Evolutionary conservation across 2,797 vertebrate species (phyloP).

Genomic region (Scyliorhinus canicula): DNA sequence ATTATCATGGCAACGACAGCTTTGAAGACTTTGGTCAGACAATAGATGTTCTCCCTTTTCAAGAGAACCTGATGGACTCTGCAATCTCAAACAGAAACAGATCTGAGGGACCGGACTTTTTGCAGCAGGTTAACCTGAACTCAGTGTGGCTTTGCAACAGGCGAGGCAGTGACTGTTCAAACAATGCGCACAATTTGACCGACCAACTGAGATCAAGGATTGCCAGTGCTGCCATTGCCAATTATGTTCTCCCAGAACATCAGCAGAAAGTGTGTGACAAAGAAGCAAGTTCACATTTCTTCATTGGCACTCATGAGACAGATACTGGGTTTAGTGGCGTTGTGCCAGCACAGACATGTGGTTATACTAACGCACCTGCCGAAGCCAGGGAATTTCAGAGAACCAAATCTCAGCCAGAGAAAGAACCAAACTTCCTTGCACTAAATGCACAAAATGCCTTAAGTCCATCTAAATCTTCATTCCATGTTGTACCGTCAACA

Average conservation of each 20-base stretch:
- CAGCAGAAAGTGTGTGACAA: slow-evolving; percentile 44
- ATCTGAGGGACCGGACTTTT: background rate
- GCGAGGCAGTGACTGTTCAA: slow-evolving; percentile 1
- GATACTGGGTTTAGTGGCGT: slow-evolving; percentile 46
- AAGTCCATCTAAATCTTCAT: background rate
- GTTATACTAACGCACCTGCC: slow-evolving; percentile 33
- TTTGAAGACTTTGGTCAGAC: background rate
- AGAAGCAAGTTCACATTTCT: slow-evolving; percentile 46
- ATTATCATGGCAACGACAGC: background rate
- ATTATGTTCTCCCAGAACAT: slow-evolving; percentile 47
- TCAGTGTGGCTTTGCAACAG: background rate
- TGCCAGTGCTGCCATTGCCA: background rate
- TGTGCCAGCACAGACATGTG: slow-evolving; percentile 55
- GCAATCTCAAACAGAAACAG: background rate
- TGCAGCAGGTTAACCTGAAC: slow-evolving; percentile 13
- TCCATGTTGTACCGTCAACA: slow-evolving; percentile 46
- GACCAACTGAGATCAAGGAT: background rate
- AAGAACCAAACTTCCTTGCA: slow-evolving; percentile 59
- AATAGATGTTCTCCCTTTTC: too few species aligned
- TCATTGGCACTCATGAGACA: slow-evolving; percentile 44
- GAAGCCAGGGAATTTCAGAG: slow-evolving; percentile 47
- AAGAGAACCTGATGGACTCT: slow-evolving; percentile 38
- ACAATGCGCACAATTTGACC: background rate
- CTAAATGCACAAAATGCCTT: slow-evolving; percentile 46
- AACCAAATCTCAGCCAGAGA: slow-evolving; percentile 42